Percentiles rank a stretch among this genome's conserved stretches.
These are phyloP conservation scores for Diplosoma virens DNA, from an alignment of 23 tunicate genomes.

Conservation along the genomic window DNA sequence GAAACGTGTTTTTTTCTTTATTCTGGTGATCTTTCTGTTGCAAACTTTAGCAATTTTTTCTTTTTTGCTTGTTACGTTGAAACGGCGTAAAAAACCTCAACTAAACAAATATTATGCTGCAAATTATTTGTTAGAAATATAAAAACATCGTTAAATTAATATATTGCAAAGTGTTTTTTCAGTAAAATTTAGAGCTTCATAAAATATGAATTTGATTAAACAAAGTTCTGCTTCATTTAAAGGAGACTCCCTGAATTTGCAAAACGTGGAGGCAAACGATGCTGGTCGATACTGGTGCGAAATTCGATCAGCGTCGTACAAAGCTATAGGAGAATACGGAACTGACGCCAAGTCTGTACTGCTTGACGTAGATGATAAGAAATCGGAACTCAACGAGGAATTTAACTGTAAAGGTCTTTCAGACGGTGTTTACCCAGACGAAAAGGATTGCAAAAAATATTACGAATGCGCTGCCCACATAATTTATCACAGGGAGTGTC, in stretches of 20 bases:
- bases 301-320: not conserved
- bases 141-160: too few relatives aligned
- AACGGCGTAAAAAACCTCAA: too few relatives aligned
- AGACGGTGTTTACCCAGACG: slow-evolving; percentile 32
- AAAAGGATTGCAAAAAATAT: slow-evolving; percentile 14
- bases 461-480: slow-evolving; percentile 21
- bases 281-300: slow-evolving; percentile 66
- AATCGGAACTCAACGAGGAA: not conserved
- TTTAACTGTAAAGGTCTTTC: slow-evolving; percentile 13
- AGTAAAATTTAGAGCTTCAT: too few relatives aligned
- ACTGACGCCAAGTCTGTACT: slow-evolving; percentile 38
- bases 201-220: too few relatives aligned
- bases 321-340: slow-evolving; percentile 6
- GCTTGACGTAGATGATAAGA: not conserved
- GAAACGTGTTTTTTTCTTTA: too few relatives aligned
- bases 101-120: too few relatives aligned
- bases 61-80: too few relatives aligned
- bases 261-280: slow-evolving; percentile 19
- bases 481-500: slow-evolving; percentile 20
- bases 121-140: too few relatives aligned
- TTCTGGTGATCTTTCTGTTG: too few relatives aligned
- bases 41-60: too few relatives aligned
- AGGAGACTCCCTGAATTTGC: slow-evolving; percentile 30
- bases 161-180: too few relatives aligned
- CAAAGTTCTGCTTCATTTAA: too few relatives aligned